Percentiles rank a stretch among this genome's conserved stretches.
Conservation (phyloP, 2,797 vertebrate species). For the Halcyon chelicuti region DNA sequence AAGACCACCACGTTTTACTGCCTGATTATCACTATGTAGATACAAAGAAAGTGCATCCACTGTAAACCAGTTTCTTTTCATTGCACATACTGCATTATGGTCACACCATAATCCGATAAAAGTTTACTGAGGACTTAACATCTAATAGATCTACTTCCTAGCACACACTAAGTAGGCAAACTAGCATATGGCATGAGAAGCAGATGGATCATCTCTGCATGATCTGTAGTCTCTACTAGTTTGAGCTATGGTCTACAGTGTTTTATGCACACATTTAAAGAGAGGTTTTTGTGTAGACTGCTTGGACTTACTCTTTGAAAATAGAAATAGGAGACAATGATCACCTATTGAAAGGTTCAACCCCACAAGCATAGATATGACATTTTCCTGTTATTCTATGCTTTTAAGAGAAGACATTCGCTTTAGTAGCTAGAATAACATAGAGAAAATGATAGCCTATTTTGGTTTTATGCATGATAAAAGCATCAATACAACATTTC, state of each 20-base stretch:
- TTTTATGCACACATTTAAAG: background rate
- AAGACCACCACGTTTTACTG: background rate
- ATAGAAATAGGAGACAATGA: background rate
- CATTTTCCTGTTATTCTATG: background rate
- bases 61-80: background rate
- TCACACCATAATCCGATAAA: background rate
- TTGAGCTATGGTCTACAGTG: background rate
- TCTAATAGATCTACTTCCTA: background rate
- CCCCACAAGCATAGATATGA: background rate
- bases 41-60: background rate
- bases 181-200: slow-evolving; percentile 11
- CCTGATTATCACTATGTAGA: background rate
- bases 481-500: background rate
- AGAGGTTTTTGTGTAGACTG: background rate
- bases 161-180: background rate
- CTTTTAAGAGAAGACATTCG: background rate
- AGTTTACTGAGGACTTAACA: slow-evolving; percentile 21
- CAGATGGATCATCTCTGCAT: background rate
- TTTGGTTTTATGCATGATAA: background rate
- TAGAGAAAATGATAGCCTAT: background rate
- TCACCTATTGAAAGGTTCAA: background rate
- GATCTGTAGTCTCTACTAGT: background rate
- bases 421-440: background rate
- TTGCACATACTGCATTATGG: background rate
- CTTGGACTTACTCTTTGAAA: background rate